Evolutionary conservation across 1,140 invertebrate species (phyloP).

Genomic region (Rhyacophila brunnea): DNA sequence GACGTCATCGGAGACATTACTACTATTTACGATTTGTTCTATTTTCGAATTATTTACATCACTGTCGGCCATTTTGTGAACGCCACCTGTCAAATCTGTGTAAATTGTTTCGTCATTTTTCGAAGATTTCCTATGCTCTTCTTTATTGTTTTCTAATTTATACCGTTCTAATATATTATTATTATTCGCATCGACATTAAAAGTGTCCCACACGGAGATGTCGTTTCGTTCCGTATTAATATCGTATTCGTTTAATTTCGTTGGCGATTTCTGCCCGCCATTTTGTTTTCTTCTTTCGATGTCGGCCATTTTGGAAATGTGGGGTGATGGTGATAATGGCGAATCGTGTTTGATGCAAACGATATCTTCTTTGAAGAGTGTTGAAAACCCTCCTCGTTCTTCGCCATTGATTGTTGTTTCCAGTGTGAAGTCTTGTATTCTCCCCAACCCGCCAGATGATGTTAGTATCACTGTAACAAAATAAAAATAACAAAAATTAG

Average conservation of each 20-base stretch:
- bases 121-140: constrained; percentile 11
- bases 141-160: constrained; percentile 31
- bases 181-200: constrained; percentile 27
- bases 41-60: constrained; percentile 26
- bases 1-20: background rate
- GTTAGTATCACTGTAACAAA: constrained; percentile 20
- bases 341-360: constrained; percentile 13
- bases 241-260: constrained; percentile 9
- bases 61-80: constrained; percentile 20
- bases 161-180: constrained; percentile 31
- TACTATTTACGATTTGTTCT: constrained; percentile 5
- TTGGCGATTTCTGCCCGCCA: background rate
- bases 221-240: constrained; percentile 22
- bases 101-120: constrained; percentile 20
- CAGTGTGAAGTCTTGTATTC: constrained; percentile 17
- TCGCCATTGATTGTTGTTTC: constrained; percentile 20
- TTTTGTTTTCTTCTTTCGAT: constrained; percentile 7
- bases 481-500: too few relatives aligned
- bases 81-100: constrained; percentile 12
- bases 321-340: background rate
- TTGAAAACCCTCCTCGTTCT: constrained; percentile 22
- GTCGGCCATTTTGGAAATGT: background rate
- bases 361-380: background rate
- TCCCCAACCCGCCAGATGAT: background rate
- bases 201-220: constrained; percentile 23